phyloP scores from a whole-genome alignment of 2,113 vertebrate genomes.

The Entelurus aequoreus region DNA sequence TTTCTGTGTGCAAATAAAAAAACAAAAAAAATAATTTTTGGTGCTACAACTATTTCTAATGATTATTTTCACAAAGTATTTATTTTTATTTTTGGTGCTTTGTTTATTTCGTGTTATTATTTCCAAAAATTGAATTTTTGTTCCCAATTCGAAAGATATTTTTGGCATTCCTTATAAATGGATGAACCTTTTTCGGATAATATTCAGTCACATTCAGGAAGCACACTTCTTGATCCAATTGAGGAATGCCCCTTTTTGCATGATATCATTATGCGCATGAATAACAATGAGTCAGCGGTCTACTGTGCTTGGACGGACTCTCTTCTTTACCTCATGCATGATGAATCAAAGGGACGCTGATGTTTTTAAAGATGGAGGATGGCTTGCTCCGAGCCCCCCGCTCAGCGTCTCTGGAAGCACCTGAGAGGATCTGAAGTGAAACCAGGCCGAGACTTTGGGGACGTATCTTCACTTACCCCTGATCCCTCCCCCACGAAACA shows the following conservation, averaged over 20 bases:
- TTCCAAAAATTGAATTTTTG: too few relatives aligned
- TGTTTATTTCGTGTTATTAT: too few relatives aligned
- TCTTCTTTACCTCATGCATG: constrained; percentile 1
- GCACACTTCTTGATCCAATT: not conserved
- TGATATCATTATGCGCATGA: not conserved
- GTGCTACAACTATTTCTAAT: too few relatives aligned
- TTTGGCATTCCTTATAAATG: not conserved
- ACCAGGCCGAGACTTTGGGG: constrained; percentile 48
- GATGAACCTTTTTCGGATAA: not conserved
- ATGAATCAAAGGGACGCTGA: constrained; percentile 1
- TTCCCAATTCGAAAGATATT: too few relatives aligned
- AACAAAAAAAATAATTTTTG: too few relatives aligned
- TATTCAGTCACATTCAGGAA: not conserved
- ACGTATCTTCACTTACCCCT: constrained; percentile 32
- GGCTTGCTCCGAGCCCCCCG: not conserved
- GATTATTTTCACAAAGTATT: too few relatives aligned
- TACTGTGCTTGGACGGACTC: not conserved
- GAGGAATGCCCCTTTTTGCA: not conserved
- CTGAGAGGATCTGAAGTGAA: constrained; percentile 39
- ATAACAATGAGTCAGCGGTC: constrained; percentile 1
- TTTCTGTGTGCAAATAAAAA: too few relatives aligned
- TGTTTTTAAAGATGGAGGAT: not conserved
- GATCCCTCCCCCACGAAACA: too few relatives aligned
- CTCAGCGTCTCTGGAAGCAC: constrained; percentile 18
- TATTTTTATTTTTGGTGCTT: too few relatives aligned